Evolutionary conservation across 2,888 invertebrate species (phyloP), one percentile per base, ranked within the genome.

Genomic region (Lepidocyrtinus sp.): DNA sequence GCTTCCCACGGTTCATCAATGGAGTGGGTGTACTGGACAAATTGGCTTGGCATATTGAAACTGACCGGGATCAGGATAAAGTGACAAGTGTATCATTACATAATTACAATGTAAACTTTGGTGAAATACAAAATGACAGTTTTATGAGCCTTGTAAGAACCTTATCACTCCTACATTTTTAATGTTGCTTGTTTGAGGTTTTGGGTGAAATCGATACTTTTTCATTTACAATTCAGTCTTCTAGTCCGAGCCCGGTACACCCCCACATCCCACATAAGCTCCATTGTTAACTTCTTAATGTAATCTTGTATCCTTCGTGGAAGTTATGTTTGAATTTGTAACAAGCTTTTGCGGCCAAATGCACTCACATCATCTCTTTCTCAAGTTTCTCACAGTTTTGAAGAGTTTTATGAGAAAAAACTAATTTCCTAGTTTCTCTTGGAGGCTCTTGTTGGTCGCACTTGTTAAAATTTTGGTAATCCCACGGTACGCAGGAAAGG

Each of bases 291-390:
- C n/a, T n/a, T n/a, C n/a, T n/a, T n/a, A n/a, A n/a, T n/a, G n/a
- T n/a, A n/a, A n/a, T n/a, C n/a, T n/a, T n/a, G n/a, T n/a, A n/a
- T n/a, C n/a, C n/a, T n/a, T n/a, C n/a, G n/a, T n/a, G n/a, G n/a
- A 36, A 36, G 36, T 36, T 36, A 5, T 12, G 5, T 36, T 12
- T 36, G 36, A 36, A 36, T 7, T 36, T 59, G 36, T n/a, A 36
- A 71, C 61, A 71, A 71, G 62, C 62, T 71, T 71, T 71, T 71
- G 71, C 62, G 71, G 71, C 62, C 71, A 71, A 21, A 62, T 36
- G 36, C 12, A 12, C 12, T 5, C 12, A 36, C 36, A 36, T 50
- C 61, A 26, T 62, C 62, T 22, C n/a, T 24, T 62, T 62, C 9
- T 62, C 62, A 62, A 36, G 36, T 62, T 62, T 62, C 62, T 59